A percentile compares a stretch with the other conserved stretches of the same genome.
Evolutionary conservation across 2,888 invertebrate genomes (phyloP).

Genomic region (Latrodectus elegans): DNA sequence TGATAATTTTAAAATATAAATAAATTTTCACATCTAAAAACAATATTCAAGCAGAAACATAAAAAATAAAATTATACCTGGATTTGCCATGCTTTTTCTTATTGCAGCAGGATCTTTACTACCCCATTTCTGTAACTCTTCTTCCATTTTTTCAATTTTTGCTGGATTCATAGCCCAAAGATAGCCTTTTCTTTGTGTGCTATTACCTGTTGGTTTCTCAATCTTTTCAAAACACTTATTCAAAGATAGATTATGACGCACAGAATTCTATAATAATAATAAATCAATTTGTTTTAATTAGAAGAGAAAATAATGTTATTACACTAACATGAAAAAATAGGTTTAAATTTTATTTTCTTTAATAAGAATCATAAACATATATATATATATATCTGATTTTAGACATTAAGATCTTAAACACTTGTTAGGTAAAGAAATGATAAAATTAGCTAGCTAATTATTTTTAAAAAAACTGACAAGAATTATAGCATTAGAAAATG

Average conservation of each 20-base stretch:
- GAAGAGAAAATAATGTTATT: background rate
- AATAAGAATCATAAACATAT: too few relatives aligned
- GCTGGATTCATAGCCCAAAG: constrained; percentile 98
- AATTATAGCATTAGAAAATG: too few relatives aligned
- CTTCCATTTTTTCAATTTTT: constrained; percentile 96
- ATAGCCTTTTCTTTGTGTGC: constrained; percentile 86
- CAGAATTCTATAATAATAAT: constrained; percentile 83
- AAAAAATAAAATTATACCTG: constrained; percentile 78
- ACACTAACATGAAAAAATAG: too few relatives aligned
- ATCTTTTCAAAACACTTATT: constrained; percentile 99
- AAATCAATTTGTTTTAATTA: background rate
- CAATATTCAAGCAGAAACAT: too few relatives aligned
- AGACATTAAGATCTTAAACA: too few relatives aligned
- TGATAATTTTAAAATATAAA: too few relatives aligned
- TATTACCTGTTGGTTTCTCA: constrained; percentile 85
- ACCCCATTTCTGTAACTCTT: constrained; percentile 98
- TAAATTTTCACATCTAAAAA: too few relatives aligned
- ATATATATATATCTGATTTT: too few relatives aligned
- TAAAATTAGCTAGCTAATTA: too few relatives aligned
- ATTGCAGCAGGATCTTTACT: constrained; percentile 95
- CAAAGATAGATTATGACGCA: constrained; percentile 95
- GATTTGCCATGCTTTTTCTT: constrained; percentile 93
- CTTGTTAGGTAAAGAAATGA: too few relatives aligned
- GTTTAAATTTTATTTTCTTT: too few relatives aligned
- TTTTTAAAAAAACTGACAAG: too few relatives aligned